phyloP scores from a whole-genome alignment of 2,888 invertebrate species.

The Ormyrus labotus region DNA sequence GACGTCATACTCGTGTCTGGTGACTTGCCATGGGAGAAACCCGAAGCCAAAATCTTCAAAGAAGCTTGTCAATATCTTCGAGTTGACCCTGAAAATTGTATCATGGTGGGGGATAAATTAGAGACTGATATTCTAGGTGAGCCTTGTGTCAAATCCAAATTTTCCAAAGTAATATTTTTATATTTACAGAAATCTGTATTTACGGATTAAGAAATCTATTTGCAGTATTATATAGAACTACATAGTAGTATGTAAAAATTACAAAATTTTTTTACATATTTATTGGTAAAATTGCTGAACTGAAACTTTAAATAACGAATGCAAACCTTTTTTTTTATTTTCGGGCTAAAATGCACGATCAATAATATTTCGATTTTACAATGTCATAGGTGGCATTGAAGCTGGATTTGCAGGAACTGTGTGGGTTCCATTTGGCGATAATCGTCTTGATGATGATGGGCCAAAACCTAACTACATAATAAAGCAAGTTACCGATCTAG shows the following conservation, averaged over 20 bases:
- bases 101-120: constrained; percentile 92
- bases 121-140: constrained; percentile 87
- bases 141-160: constrained; percentile 30
- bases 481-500: constrained; percentile 81
- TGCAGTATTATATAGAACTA: constrained; percentile 48
- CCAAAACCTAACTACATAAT: constrained; percentile 82
- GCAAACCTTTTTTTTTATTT: not conserved
- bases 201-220: constrained; percentile 51
- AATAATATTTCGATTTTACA: constrained; percentile 55
- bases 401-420: constrained; percentile 88
- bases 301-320: not conserved
- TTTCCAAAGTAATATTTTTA: constrained; percentile 42
- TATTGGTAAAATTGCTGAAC: constrained; percentile 45
- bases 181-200: constrained; percentile 54
- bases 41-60: constrained; percentile 87
- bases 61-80: constrained; percentile 87
- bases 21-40: constrained; percentile 92
- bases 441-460: constrained; percentile 72
- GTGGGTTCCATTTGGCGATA: constrained; percentile 83
- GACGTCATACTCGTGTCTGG: constrained; percentile 89
- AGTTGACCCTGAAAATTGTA: constrained; percentile 85
- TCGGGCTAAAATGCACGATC: not conserved
- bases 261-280: constrained; percentile 42
- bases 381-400: constrained; percentile 82
- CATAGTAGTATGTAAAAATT: constrained; percentile 47